phyloP scores from a whole-genome alignment of 2,888 invertebrate species.

The Agrochola litura region DNA sequence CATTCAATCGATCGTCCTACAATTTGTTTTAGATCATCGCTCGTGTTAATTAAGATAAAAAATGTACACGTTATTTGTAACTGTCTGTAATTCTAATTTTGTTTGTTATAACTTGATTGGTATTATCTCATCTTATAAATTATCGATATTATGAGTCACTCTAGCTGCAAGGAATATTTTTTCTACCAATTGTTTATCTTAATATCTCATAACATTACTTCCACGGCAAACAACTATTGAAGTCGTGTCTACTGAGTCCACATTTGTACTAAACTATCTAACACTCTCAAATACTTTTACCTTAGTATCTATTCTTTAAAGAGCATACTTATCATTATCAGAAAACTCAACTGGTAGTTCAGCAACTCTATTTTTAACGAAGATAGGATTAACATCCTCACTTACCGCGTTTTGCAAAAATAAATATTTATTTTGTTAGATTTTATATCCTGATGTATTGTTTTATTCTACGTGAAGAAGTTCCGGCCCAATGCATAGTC shows the following conservation, averaged over 20 bases:
- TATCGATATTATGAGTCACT: conserved; percentile 37
- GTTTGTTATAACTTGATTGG: conserved; percentile 52
- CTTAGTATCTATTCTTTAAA: conserved; percentile 32
- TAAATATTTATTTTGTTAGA: not conserved
- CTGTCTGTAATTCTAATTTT: conserved; percentile 47
- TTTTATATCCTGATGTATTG: conserved; percentile 31
- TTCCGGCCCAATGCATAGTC: conserved; percentile 92
- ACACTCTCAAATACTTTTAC: conserved; percentile 19
- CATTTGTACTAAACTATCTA: conserved; percentile 22
- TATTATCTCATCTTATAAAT: conserved; percentile 50
- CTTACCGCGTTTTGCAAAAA: conserved; percentile 3
- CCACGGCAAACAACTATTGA: not conserved
- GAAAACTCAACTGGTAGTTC: conserved; percentile 15
- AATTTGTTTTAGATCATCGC: conserved; percentile 77
- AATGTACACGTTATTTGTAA: conserved; percentile 63
- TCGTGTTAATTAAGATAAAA: conserved; percentile 79
- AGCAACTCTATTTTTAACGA: conserved; percentile 28
- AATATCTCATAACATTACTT: conserved; percentile 5
- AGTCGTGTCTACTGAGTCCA: not conserved
- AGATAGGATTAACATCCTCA: conserved; percentile 35
- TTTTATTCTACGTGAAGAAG: conserved; percentile 95
- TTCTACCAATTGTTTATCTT: conserved; percentile 10
- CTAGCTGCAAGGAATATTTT: conserved; percentile 15
- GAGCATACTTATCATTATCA: conserved; percentile 52
- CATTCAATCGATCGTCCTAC: conserved; percentile 80